These are phyloP conservation scores for Discoglossus pictus DNA, from an alignment of 2,797 vertebrate genomes.

Conservation along the genomic window DNA sequence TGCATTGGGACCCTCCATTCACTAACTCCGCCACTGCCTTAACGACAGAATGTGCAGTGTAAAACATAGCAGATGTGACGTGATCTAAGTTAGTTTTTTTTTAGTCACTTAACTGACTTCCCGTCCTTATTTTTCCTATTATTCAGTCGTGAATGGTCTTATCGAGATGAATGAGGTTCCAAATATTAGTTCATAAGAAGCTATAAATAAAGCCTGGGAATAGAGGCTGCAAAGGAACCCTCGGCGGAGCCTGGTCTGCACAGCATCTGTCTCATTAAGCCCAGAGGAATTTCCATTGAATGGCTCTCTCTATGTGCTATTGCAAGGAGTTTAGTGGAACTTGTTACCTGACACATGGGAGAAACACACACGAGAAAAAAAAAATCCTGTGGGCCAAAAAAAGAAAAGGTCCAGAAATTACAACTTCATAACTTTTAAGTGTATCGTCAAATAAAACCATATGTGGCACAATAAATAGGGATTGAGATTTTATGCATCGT, in stretches of 20 bases:
- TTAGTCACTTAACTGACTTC: neutral
- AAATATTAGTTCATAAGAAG: constrained; percentile 6
- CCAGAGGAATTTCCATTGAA: constrained; percentile 26
- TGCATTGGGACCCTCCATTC: no score
- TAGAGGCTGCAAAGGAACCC: neutral
- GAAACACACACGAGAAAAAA: neutral
- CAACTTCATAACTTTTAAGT: neutral
- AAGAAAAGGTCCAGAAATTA: neutral
- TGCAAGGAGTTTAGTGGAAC: neutral
- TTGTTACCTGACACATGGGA: constrained; percentile 13
- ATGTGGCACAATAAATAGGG: neutral
- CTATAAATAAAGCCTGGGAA: constrained; percentile 4
- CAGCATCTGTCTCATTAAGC: constrained; percentile 23
- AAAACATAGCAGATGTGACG: constrained; percentile 16
- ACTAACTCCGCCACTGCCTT: no score
- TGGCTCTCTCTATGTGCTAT: neutral
- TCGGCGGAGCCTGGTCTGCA: neutral
- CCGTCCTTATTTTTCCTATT: constrained; percentile 24
- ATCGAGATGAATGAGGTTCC: constrained; percentile 29
- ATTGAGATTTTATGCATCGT: neutral
- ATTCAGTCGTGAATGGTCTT: constrained; percentile 20
- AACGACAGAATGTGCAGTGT: neutral
- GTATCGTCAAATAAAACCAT: neutral
- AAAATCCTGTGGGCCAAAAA: neutral
- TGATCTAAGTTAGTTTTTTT: neutral